Conservation (phyloP, 2,113 vertebrate species). For the Hydropotes inermis region DNA sequence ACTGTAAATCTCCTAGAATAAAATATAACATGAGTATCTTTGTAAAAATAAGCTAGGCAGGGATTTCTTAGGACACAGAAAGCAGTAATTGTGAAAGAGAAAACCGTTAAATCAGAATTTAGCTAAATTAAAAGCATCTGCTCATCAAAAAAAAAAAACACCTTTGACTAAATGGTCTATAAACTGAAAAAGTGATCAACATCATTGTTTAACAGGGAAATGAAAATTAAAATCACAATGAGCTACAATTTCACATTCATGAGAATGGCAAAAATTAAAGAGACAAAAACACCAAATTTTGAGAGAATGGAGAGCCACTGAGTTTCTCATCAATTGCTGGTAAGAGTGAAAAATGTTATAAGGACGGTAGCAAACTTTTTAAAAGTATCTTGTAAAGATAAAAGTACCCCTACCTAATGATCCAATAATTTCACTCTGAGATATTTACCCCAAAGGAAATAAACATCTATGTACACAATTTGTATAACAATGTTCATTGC, state of each 20-base stretch:
- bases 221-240: not conserved
- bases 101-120: constrained; percentile 1
- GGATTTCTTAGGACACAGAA: not conserved
- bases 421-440: not conserved
- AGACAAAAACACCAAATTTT: not conserved
- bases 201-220: not conserved
- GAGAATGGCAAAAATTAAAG: not conserved
- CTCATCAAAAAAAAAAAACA: constrained; percentile 18
- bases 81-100: not conserved
- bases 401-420: not conserved
- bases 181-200: not conserved
- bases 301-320: not conserved
- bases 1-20: not conserved
- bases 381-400: not conserved
- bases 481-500: not conserved
- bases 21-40: constrained; percentile 17
- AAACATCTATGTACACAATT: not conserved
- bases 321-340: not conserved
- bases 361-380: not conserved
- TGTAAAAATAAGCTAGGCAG: not conserved
- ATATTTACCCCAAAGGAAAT: constrained; percentile 25
- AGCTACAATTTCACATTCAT: not conserved
- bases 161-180: not conserved
- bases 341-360: not conserved
- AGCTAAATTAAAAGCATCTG: constrained; percentile 26